Conservation (phyloP, 2,888 invertebrate genomes). For the Entomobrya multifasciata region DNA sequence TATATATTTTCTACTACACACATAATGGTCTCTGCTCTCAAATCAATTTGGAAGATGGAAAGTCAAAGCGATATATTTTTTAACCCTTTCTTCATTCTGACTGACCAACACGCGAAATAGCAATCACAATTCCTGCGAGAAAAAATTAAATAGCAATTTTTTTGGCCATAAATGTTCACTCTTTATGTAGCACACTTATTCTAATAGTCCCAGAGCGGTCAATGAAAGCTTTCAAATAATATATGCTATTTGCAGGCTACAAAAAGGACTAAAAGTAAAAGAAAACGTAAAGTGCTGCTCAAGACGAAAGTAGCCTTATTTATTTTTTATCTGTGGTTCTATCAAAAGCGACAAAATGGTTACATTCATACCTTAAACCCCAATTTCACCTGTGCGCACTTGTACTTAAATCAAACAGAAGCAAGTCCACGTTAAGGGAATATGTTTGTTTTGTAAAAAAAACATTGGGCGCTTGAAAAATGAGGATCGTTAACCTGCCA, state of each 20-base stretch:
- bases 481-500: constrained; percentile 63
- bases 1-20: background rate
- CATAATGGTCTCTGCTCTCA: background rate
- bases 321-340: background rate
- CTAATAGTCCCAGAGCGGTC: background rate
- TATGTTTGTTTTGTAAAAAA: background rate
- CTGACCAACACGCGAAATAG: constrained; percentile 55
- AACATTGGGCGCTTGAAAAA: constrained; percentile 6
- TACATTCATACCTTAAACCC: too few species aligned
- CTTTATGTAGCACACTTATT: background rate
- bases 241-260: background rate
- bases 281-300: background rate
- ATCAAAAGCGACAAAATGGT: constrained; percentile 26
- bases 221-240: background rate
- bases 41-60: background rate
- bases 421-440: background rate
- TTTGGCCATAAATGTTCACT: background rate
- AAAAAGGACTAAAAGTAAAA: background rate
- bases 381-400: too few species aligned
- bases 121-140: background rate
- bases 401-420: too few species aligned
- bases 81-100: background rate
- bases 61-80: background rate
- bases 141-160: constrained; percentile 31
- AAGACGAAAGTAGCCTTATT: background rate